Evolutionary conservation across 2,797 vertebrate species (phyloP).

Genomic region (Gallinago nigripennis): DNA sequence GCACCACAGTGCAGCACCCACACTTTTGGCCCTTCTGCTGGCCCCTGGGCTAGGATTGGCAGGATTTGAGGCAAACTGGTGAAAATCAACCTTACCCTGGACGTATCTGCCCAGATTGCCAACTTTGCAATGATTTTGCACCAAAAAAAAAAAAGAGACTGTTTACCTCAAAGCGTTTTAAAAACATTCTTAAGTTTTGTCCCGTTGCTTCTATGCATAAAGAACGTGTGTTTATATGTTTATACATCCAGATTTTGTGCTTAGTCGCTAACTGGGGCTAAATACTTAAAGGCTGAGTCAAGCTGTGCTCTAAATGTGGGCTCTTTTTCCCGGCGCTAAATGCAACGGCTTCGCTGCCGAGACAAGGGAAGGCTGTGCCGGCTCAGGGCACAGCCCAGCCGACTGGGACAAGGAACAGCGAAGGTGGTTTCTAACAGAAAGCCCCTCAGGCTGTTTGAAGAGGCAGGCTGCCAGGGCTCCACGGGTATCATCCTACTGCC

Average conservation of each 20-base stretch:
- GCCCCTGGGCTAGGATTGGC: not conserved
- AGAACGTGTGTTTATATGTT: not conserved
- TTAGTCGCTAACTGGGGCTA: not conserved
- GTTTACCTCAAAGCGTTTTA: not conserved
- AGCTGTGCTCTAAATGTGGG: not conserved
- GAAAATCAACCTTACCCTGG: not conserved
- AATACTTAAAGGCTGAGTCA: slow-evolving; percentile 46
- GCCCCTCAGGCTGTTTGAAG: not conserved
- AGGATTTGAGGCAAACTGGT: not conserved
- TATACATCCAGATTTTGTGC: not conserved
- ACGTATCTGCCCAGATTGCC: not conserved
- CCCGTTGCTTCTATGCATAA: not conserved
- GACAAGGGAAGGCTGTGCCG: slow-evolving; percentile 18
- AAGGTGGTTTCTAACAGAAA: slow-evolving; percentile 44
- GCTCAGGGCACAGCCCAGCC: not conserved
- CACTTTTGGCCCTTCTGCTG: not conserved
- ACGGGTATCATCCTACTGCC: slow-evolving; percentile 35
- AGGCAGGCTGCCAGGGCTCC: slow-evolving; percentile 39
- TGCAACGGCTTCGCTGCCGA: not conserved
- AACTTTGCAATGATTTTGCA: not conserved
- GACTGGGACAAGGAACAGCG: not conserved
- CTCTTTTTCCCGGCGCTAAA: slow-evolving; percentile 3
- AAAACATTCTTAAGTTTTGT: not conserved
- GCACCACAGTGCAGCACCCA: not conserved
- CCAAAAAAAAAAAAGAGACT: not conserved